Evolutionary conservation across 2,888 invertebrate genomes (phyloP).

Genomic region (Seladonia tumulorum): DNA sequence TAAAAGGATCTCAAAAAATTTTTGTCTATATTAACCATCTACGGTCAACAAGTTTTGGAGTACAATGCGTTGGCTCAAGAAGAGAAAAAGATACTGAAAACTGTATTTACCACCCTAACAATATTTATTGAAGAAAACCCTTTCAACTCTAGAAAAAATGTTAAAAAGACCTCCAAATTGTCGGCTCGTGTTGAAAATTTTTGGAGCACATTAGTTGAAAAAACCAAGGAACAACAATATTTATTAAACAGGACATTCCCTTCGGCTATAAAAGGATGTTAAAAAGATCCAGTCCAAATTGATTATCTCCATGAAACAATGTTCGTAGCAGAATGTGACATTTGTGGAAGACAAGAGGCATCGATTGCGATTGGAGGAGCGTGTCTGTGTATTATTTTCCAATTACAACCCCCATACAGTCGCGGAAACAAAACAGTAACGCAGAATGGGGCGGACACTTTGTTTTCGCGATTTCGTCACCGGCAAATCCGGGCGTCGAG

Average conservation of each 20-base stretch:
- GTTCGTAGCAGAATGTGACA: too few relatives aligned
- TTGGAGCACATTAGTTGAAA: too few relatives aligned
- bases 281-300: background rate
- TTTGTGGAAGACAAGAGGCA: background rate
- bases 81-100: background rate
- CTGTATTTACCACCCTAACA: background rate
- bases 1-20: background rate
- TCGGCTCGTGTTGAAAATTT: too few relatives aligned
- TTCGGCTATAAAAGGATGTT: background rate
- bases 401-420: background rate
- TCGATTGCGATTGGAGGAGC: background rate
- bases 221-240: background rate
- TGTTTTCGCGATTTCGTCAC: constrained; percentile 10
- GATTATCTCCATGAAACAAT: background rate
- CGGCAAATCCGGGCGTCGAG: constrained; percentile 28
- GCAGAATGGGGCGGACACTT: background rate
- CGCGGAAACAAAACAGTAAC: background rate
- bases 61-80: background rate
- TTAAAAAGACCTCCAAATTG: too few relatives aligned
- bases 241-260: background rate
- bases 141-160: too few relatives aligned
- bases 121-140: background rate
- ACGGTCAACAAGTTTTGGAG: background rate
- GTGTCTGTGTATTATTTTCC: background rate
- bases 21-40: background rate